phyloP scores from a whole-genome alignment of 2,113 vertebrate genomes.

The Carlito syrichta region DNA sequence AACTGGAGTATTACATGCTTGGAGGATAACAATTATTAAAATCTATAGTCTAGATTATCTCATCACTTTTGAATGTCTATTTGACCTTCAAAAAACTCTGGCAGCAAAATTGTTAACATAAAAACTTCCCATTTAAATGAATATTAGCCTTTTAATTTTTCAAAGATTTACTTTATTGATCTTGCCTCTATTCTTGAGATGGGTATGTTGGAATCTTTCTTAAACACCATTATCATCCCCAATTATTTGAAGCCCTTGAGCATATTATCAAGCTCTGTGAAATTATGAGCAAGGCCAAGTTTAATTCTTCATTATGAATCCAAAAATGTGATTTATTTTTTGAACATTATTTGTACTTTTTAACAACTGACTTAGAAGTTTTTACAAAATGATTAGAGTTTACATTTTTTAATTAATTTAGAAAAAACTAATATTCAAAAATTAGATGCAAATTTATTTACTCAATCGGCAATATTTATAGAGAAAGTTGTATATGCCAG shows the following conservation, averaged over 20 bases:
- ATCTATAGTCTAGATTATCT: background rate
- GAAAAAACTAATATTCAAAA: background rate
- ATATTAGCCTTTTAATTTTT: background rate
- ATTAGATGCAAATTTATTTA: background rate
- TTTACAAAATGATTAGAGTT: background rate
- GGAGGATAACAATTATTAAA: background rate
- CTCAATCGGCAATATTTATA: background rate
- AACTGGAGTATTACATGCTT: background rate
- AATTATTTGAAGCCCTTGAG: background rate
- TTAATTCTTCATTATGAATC: background rate
- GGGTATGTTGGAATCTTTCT: background rate
- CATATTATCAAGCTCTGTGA: background rate
- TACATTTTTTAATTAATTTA: background rate
- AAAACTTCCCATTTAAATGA: background rate
- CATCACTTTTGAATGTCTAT: background rate
- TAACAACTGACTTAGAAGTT: background rate
- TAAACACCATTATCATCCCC: accelerated
- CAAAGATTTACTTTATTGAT: background rate
- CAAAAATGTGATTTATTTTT: background rate
- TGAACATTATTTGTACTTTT: background rate
- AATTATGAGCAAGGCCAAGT: background rate
- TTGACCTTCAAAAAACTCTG: background rate
- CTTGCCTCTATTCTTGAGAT: background rate
- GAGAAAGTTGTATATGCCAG: background rate
- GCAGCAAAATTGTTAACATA: background rate